Evolutionary conservation across 2,888 invertebrate species (phyloP).

Genomic region (Eledona agricola): DNA sequence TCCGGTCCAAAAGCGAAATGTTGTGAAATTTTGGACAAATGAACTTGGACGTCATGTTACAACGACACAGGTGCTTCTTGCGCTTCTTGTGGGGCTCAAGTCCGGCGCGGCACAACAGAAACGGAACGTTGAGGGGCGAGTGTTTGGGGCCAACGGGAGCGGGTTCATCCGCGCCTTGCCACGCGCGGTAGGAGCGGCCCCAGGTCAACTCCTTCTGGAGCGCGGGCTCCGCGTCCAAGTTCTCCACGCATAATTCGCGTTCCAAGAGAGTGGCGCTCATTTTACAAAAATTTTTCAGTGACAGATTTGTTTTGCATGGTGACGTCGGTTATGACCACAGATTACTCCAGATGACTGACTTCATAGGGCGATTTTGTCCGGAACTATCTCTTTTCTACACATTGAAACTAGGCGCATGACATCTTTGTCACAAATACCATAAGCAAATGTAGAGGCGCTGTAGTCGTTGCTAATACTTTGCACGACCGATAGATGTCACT

Average conservation of each 20-base stretch:
- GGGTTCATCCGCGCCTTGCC: not conserved
- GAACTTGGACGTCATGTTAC: not conserved
- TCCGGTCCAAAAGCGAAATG: conserved; percentile 29
- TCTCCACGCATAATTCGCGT: conserved; percentile 13
- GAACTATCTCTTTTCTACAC: too few species aligned
- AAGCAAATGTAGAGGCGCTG: too few species aligned
- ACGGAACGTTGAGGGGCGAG: conserved; percentile 42
- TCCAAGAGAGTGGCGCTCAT: conserved; percentile 1
- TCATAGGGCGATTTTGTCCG: too few species aligned
- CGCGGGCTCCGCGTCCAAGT: conserved; percentile 3
- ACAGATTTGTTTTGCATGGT: conserved; percentile 1
- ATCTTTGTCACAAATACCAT: too few species aligned
- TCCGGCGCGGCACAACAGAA: conserved; percentile 39
- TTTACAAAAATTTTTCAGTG: too few species aligned
- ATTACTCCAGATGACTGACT: too few species aligned
- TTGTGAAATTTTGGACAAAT: conserved; percentile 2
- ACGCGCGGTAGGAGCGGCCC: conserved; percentile 10
- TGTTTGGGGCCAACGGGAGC: conserved; percentile 33
- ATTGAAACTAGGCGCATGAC: too few species aligned
- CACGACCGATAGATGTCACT: too few species aligned
- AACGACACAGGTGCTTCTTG: conserved; percentile 25
- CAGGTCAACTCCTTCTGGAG: conserved; percentile 6
- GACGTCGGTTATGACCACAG: too few species aligned
- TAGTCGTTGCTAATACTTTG: too few species aligned
- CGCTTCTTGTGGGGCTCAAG: conserved; percentile 29